A percentile compares a stretch with the other conserved stretches of the same genome.
phyloP scores from a whole-genome alignment of 1,140 invertebrate genomes.

The Drosophila sturtevanti region DNA sequence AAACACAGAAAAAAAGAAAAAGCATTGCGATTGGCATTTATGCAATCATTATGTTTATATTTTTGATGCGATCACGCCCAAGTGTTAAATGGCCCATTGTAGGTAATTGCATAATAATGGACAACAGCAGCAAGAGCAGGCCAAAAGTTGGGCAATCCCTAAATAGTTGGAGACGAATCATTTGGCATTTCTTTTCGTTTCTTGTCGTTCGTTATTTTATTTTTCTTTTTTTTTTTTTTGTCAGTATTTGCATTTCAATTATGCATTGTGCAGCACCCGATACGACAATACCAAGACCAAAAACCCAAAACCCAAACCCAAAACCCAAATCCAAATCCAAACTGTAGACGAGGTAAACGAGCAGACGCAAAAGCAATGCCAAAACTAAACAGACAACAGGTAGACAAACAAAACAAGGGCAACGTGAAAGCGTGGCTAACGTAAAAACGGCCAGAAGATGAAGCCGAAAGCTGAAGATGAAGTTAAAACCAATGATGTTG shows the following conservation, averaged over 20 bases:
- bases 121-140: neutral
- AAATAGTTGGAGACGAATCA: conserved; percentile 6
- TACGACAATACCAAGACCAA: conserved; percentile 24
- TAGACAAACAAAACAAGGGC: conserved; percentile 45
- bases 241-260: conserved; percentile 59
- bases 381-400: conserved; percentile 54
- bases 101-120: conserved; percentile 51
- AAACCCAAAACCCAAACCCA: conserved; percentile 22
- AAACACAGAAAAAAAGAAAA: neutral
- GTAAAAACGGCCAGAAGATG: neutral
- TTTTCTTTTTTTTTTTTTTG: conserved; percentile 21
- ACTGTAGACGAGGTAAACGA: conserved; percentile 4
- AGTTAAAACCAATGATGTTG: neutral
- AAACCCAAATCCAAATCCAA: conserved; percentile 35
- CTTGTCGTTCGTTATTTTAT: neutral
- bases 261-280: conserved; percentile 34
- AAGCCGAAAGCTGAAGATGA: conserved; percentile 3
- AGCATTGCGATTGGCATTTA: conserved; percentile 27
- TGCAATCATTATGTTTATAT: conserved; percentile 31
- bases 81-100: conserved; percentile 58
- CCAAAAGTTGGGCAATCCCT: conserved; percentile 21
- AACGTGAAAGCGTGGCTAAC: conserved; percentile 27
- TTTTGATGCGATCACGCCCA: conserved; percentile 33
- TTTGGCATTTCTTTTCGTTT: conserved; percentile 20
- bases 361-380: conserved; percentile 8